Conservation (phyloP, 2,888 invertebrate genomes). For the Deilephila elpenor region DNA sequence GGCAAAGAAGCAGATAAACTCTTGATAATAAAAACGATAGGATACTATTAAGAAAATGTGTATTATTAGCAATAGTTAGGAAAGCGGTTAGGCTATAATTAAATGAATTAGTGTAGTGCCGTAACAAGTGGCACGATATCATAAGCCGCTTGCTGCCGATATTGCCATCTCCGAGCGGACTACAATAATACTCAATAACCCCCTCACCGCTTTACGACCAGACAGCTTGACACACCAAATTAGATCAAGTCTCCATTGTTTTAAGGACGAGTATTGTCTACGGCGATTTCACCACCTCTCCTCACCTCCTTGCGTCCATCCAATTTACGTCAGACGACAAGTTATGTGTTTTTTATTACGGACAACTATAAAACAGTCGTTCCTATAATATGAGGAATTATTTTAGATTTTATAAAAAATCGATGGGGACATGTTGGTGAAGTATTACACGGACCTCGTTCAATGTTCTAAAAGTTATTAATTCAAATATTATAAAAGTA, state of each 20-base stretch:
- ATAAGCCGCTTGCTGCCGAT: slow-evolving; percentile 38
- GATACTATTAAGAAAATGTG: slow-evolving; percentile 12
- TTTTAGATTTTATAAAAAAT: slow-evolving; percentile 59
- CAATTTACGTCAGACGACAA: slow-evolving; percentile 72
- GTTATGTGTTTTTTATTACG: slow-evolving; percentile 81
- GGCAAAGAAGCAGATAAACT: background rate
- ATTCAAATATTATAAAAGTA: slow-evolving; percentile 6
- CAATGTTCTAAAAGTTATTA: background rate
- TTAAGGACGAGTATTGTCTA: slow-evolving; percentile 46
- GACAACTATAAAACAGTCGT: slow-evolving; percentile 72
- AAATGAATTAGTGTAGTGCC: slow-evolving; percentile 18
- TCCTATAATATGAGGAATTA: slow-evolving; percentile 65
- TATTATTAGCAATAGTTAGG: slow-evolving; percentile 17
- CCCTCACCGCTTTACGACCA: slow-evolving; percentile 61
- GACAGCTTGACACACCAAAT: slow-evolving; percentile 44
- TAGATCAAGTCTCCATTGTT: slow-evolving; percentile 40
- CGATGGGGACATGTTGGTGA: slow-evolving; percentile 34
- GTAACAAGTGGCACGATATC: slow-evolving; percentile 41
- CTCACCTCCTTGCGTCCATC: slow-evolving; percentile 63
- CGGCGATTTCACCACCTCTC: slow-evolving; percentile 48
- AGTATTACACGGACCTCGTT: too few relatives aligned
- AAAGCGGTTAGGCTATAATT: slow-evolving; percentile 11
- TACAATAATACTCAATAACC: slow-evolving; percentile 47
- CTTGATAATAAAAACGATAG: slow-evolving; percentile 3
- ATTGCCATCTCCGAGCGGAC: slow-evolving; percentile 27